Base-by-base conservation (phyloP, 1,140 invertebrate species). In the Lepidurus couesii region DNA sequence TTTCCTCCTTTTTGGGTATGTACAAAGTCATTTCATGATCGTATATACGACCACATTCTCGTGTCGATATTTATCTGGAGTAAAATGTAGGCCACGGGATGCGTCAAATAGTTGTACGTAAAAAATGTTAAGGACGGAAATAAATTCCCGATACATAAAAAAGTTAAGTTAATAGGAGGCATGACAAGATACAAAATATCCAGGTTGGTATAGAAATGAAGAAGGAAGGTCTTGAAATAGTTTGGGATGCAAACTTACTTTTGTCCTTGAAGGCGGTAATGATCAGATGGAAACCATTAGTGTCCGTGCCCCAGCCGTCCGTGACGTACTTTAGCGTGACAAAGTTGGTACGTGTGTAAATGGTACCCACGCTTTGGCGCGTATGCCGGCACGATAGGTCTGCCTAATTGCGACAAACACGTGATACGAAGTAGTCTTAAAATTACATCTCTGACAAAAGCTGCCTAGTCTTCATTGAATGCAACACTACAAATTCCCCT, bases 241-340 rank as follows among this genome's bases (percentile, higher is more conserved):
- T 11, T 45, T 9, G 7, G 43, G 8, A 44, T n/a, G 7, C 26
- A 42, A 85, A 92, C 92, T 93, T 86, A 95, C 93, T 93, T 81
- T 92, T 90, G 89, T 95, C 94, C 86, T 96, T 96, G 83, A 96
- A 92, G 80, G 95, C 93, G 74, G 95, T 97, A 87, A 97, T 95
- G 85, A 97, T 91, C 80, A 97, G 90, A 82, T 92, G 92, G 88
- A 97, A 97, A 79, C 95, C 94, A 86, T 96, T 95, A 81, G 90
- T 89, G 84, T 93, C 91, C 77, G 93, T 95, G 76, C 94, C 95
- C 93, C 94, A 96, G 82, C 89, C 90, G 87, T 97, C 95, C 53
- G 95, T 96, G 83, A 94, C 92, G 88, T 96, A 97, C 86, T 94
- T 95, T 80, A 97, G 89, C 34, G 95, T 97, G 80, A 97, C 93